Percentiles rank a stretch among this genome's conserved stretches.
phyloP scores from a whole-genome alignment of 2,888 invertebrate species.

The Papilio demoleus region DNA sequence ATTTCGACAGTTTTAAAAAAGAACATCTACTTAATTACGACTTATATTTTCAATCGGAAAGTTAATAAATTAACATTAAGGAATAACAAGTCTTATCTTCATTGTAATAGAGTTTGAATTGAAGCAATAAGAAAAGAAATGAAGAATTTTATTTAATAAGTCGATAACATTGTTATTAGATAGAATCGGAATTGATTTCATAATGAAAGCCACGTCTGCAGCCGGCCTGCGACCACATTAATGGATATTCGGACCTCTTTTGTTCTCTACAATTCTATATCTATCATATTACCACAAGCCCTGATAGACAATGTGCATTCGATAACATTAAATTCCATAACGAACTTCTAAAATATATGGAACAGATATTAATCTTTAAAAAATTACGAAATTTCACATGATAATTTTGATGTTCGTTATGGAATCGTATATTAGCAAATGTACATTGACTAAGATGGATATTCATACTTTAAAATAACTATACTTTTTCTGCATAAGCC shows the following conservation, averaged over 20 bases:
- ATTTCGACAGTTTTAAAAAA: neutral
- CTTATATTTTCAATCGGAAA: neutral
- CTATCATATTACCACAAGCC: neutral
- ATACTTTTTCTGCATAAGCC: no score
- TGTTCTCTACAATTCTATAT: neutral
- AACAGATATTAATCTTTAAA: no score
- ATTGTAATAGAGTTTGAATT: neutral
- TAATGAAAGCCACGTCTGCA: neutral
- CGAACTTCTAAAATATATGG: no score
- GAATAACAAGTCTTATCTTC: neutral
- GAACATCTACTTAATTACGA: neutral
- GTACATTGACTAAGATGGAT: no score
- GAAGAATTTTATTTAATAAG: neutral
- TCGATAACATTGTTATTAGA: constrained; percentile 12
- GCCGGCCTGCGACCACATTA: neutral
- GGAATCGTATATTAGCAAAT: no score
- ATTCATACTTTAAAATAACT: no score
- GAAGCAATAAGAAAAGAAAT: neutral
- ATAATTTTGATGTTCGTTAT: no score
- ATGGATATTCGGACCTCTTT: neutral
- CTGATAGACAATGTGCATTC: neutral
- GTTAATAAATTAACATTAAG: neutral
- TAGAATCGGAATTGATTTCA: constrained; percentile 5
- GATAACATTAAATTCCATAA: no score
- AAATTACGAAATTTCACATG: no score